These are phyloP conservation scores for Epizoanthus rinbou DNA, from an alignment of 92 coral and sea anemone species.

Conservation along the genomic window DNA sequence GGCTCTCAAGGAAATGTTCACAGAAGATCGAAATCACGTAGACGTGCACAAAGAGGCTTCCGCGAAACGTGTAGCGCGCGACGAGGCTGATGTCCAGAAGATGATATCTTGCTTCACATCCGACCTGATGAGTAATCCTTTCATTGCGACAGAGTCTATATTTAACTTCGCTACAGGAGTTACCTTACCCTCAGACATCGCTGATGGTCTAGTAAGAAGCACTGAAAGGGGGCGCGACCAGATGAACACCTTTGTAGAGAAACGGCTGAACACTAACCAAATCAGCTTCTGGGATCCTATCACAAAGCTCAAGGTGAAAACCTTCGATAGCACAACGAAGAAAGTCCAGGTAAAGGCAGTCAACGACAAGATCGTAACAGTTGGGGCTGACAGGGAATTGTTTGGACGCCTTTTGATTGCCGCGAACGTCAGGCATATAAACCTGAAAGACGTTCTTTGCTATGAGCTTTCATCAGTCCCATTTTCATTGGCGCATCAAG, in stretches of 20 bases:
- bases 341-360: not conserved
- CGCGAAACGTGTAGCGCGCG: conserved; percentile 36
- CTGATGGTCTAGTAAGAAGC: not conserved
- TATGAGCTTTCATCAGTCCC: not conserved
- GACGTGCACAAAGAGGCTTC: no score
- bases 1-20: conserved; percentile 49
- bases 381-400: not conserved
- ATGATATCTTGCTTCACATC: conserved; percentile 45
- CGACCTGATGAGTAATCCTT: conserved; percentile 55
- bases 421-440: not conserved
- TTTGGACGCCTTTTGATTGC: conserved; percentile 1
- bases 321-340: not conserved
- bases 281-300: not conserved
- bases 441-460: not conserved
- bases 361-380: not conserved
- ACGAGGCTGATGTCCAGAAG: conserved; percentile 62
- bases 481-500: not conserved
- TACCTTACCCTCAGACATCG: not conserved
- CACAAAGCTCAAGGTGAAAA: not conserved
- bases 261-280: no score
- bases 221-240: not conserved
- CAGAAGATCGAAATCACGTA: not conserved
- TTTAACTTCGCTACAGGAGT: conserved; percentile 1
- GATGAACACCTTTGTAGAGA: not conserved
- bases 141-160: conserved; percentile 1